Base-by-base conservation (phyloP, 2,113 vertebrate genomes). In the Vidua chalybeata region DNA sequence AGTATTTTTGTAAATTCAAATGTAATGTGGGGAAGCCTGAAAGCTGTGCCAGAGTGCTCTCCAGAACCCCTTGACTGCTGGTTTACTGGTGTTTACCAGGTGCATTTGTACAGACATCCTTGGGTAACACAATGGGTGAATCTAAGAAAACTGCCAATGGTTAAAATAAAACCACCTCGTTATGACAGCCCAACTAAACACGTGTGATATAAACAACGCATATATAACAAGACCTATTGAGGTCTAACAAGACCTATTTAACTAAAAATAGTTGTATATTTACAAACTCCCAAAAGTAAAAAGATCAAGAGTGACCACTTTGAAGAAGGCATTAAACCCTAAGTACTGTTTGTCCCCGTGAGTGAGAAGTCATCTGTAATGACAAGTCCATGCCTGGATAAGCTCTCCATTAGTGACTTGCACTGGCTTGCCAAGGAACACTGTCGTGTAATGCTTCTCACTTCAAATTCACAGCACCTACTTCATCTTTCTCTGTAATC, bases 1-100 rank as follows among this genome's bases (percentile, higher is more conserved):
- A 88, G 83, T 91, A 90, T 97, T 90, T 96, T 97, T 95, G 97
- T 98, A 97, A 98, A 98, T 98, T 98, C 97, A 97, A 80, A 93
- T 86, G 77, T 97, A 97, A 90, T 94, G 87, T 91, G 92, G 93
- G 95, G 96, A 97, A 98, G 95, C 92, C 72, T 63, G 55, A 81
- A 87, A 83, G 33, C 72, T 2, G 13, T 73, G 67, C 11, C 11
- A 30, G 80, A 79, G 58, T 78, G 72, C 30, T 14, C 10, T 7
- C 6, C 13, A 48, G 73, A 80, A 63, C 22, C 19, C 28, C 37
- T 76, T 0, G 0, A 37, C 48, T 75, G 23, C 66, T 41, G 9
- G 0, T 33, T 69, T 74, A 5, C 72, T 43, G 67, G 22, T 83
- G 48, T 83, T 96, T 74, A 24, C 5, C 23, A 66, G 45, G 26